Evolutionary conservation across 1,140 invertebrate species (phyloP), one percentile per base, ranked within the genome.

Genomic region (Chironomus tepperi): DNA sequence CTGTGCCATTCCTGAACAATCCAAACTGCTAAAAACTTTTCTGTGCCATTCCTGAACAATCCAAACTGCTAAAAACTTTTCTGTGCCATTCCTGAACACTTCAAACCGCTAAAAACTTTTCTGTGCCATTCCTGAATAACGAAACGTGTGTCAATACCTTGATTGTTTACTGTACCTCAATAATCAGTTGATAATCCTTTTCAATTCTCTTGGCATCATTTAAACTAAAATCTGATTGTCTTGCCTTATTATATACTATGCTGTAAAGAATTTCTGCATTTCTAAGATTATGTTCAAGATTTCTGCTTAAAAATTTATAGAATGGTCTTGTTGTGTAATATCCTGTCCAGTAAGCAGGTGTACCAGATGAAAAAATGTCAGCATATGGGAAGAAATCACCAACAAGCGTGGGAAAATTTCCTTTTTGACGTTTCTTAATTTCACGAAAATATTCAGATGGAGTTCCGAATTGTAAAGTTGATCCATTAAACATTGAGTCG

Each of bases 381-480:
- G 91, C 91, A 83, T 95, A 97, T 0, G 94, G 93, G 77, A 94
- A 93, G 80, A 97, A 97, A 78, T 97, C 95, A 0, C 95, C 95
- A 78, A 88, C 88, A 0, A 97, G 77, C 0, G 87, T 89, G 0
- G 91, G 89, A 78, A 89, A 91, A 2, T 85, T 79, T 74, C 84
- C 82, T 74, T 83, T 74, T 75, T 76, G 86, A 24, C 85, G 80
- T 74, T 86, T 85, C 43, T 84, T 77, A 43, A 94, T 85, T 75
- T 87, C 89, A 5, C 83, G 79, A 80, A 96, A 96, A 80, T 95
- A 97, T 78, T 94, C 90, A 24, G 86, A 87, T 0, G 93, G 87
- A 0, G 94, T 96, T 2, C 93, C 94, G 79, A 96, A 96, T 43
- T 86, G 79, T 24, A 95, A 85, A 74, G 89, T 88, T 0, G 89